phyloP scores from a whole-genome alignment of 1,140 invertebrate species.

The Marisa cornuarietis region DNA sequence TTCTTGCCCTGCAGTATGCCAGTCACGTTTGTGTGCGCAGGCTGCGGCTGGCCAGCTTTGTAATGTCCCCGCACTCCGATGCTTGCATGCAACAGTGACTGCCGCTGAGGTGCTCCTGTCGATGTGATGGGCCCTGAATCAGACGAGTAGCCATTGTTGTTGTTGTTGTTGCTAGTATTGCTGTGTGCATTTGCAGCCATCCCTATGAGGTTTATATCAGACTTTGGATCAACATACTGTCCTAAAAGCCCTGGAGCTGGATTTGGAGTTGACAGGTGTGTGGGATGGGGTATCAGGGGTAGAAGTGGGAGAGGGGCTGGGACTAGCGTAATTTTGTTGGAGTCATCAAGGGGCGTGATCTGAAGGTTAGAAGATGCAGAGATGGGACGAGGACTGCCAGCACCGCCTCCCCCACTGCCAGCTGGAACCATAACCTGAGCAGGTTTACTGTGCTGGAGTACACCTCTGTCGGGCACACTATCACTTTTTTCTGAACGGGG shows the following conservation, averaged over 20 bases:
- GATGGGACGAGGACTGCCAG: slow-evolving; percentile 15
- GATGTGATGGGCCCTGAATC: slow-evolving; percentile 11
- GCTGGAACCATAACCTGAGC: slow-evolving; percentile 17
- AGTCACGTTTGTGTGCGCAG: slow-evolving; percentile 29
- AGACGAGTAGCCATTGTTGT: slow-evolving; percentile 15
- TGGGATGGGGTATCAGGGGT: slow-evolving; percentile 4
- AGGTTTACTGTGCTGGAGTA: slow-evolving; percentile 12
- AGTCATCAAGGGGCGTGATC: slow-evolving; percentile 14
- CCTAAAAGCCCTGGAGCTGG: slow-evolving; percentile 19
- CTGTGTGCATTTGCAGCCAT: neutral
- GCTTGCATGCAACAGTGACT: neutral
- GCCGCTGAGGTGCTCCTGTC: slow-evolving; percentile 1
- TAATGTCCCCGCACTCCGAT: slow-evolving; percentile 2
- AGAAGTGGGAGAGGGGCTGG: slow-evolving; percentile 15
- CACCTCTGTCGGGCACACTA: neutral
- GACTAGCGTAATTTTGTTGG: neutral
- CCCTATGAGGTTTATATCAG: slow-evolving; percentile 4
- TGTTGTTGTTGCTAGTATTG: slow-evolving; percentile 14
- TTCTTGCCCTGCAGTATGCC: slow-evolving; percentile 27
- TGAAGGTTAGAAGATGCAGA: slow-evolving; percentile 7
- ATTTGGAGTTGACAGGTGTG: slow-evolving; percentile 24
- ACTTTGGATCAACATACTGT: slow-evolving; percentile 20
- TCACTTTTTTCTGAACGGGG: slow-evolving; percentile 8
- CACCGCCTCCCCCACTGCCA: slow-evolving; percentile 17
- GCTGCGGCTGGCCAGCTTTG: slow-evolving; percentile 24